A percentile compares a stretch with the other conserved stretches of the same genome.
Conservation (phyloP, 2,888 invertebrate genomes). For the Caenorhabditis sinica region DNA sequence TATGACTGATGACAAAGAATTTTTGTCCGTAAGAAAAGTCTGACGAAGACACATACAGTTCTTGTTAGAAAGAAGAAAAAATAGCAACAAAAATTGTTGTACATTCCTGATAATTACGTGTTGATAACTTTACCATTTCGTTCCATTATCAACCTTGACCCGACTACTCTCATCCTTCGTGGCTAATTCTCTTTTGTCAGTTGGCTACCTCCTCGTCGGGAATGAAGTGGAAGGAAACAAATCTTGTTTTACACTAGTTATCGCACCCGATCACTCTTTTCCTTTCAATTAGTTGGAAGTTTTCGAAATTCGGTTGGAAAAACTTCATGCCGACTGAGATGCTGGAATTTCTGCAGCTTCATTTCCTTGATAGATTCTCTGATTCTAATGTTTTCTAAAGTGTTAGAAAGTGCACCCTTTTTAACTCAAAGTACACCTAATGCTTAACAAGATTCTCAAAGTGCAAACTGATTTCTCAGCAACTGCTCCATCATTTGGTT, state of each 20-base stretch:
- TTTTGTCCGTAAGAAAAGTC: slow-evolving; percentile 1
- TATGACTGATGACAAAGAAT: slow-evolving; percentile 25
- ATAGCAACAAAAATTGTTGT: slow-evolving; percentile 26
- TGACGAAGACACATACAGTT: background rate
- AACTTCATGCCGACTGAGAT: too few relatives aligned
- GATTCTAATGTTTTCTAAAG: too few relatives aligned
- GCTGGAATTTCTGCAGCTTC: too few relatives aligned
- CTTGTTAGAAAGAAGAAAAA: too few relatives aligned
- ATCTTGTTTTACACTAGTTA: slow-evolving; percentile 64
- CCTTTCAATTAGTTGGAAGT: slow-evolving; percentile 50
- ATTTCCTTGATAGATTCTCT: too few relatives aligned
- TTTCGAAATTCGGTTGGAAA: slow-evolving; percentile 22
- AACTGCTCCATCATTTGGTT: too few relatives aligned
- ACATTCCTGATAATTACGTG: slow-evolving; percentile 15
- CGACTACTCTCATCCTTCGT: slow-evolving; percentile 19
- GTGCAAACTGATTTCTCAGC: too few relatives aligned
- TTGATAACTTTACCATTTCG: slow-evolving; percentile 56
- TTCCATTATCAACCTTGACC: slow-evolving; percentile 63
- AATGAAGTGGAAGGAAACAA: slow-evolving; percentile 37
- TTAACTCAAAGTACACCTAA: too few relatives aligned
- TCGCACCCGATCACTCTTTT: slow-evolving; percentile 60
- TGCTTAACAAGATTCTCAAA: too few relatives aligned
- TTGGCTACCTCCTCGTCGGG: slow-evolving; percentile 25
- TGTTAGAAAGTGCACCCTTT: too few relatives aligned
- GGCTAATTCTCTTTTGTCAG: slow-evolving; percentile 56